Base-by-base conservation (phyloP, 2,113 vertebrate genomes). In the Solea senegalensis region DNA sequence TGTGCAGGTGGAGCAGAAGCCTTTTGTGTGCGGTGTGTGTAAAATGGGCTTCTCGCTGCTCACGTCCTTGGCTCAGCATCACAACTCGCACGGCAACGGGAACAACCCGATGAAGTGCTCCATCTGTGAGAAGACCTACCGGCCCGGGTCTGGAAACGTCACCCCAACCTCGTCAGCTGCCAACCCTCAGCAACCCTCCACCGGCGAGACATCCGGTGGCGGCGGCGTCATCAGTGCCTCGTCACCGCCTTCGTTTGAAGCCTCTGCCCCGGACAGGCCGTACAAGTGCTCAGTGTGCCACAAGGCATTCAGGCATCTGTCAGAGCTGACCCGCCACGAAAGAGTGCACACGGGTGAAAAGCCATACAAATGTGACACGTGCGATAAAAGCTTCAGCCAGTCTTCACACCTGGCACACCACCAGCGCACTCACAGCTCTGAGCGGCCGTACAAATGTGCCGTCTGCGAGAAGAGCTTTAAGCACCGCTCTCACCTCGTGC, bases 21-120 rank as follows among this genome's bases (percentile, higher is more conserved):
- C 97, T 0, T 99, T 99, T 0, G 96, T 99, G 34, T 99, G 97
- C 0, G 97, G 96, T 0, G 96, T 99, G 46, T 99, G 97, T 86
- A 99, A 99, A 89, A 99, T 98, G 97, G 97, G 97, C 58, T 99
- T 99, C 92, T 98, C 97, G 0, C 92, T 98, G 56, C 95, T 99
- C 52, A 98, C 96, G 28, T 98, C 97, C 0, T 77, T 99, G 91
- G 97, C 97, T 0, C 96, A 98, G 79, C 97, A 99, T 82, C 97
- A 99, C 89, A 98, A 95, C 0, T 95, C 96, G 0, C 97, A 98
- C 83, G 95, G 91, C 0, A 92, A 88, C 7, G 93, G 95, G 14
- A 96, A 94, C 1, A 91, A 95, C 7, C 92, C 95, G 0, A 95
- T 98, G 91, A 99, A 99, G 76, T 99, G 97, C 73, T 98, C 97